Base-by-base conservation (phyloP, 2,113 vertebrate genomes). In the Dermatemys mawii region DNA sequence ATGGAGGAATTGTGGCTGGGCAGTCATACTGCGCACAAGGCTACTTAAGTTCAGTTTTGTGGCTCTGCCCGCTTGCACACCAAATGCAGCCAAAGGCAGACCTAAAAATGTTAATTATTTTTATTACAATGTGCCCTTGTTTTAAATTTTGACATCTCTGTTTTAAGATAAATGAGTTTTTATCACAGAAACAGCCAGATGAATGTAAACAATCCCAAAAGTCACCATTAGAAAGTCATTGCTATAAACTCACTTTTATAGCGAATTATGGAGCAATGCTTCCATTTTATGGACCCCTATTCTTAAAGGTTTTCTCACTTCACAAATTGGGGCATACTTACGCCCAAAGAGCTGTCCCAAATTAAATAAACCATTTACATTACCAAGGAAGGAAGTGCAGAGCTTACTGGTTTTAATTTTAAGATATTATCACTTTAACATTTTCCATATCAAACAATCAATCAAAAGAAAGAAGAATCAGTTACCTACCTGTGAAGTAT, bases 1-100 rank as follows among this genome's bases (percentile, higher is more conserved):
- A 81, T 67, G 89, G 89, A 88, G 91, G 67, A 87, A 85, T 55
- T 89, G 0, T 81, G 90, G 67, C 93, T 79, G 86, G 75, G 70
- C 90, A 87, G 80, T 57, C 78, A 26, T 82, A 88, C 46, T 78
- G 85, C 85, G 22, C 89, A 46, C 84, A 53, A 90, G 93, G 95
- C 92, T 93, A 53, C 53, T 86, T 96, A 55, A 84, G 63, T 73
- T 93, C 93, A 88, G 82, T 92, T 92, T 90, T 95, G 94, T 89
- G 88, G 90, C 90, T 63, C 90, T 90, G 82, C 41, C 81, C 54
- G 84, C 75, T n/a, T 35, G 17, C 55, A 76, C 86, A 9, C n/a
- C 16, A 35, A 35, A 46, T 84, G 41, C 87, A 93, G 90, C 89
- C 94, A 90, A 86, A 26, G 2, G 92, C 84, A 89, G 84, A 88